Evolutionary conservation across 2,888 invertebrate genomes (phyloP), one percentile per base, ranked within the genome.

Genomic region (Catocala sponsa): DNA sequence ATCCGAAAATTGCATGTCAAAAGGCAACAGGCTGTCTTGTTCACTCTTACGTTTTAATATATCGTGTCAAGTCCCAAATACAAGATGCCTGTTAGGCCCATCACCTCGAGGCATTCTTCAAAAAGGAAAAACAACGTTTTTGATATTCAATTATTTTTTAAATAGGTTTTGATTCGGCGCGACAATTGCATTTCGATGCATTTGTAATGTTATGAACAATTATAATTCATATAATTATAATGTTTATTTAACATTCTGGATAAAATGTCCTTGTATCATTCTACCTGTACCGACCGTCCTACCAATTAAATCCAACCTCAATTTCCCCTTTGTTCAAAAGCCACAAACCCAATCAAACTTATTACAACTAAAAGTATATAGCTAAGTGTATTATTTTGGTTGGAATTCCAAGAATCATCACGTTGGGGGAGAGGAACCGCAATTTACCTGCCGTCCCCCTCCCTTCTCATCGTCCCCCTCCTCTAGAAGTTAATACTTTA

Each of bases 1-100:
- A 83, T 79, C 87, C 91, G 87, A 92, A 94, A 93, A 94, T 93
- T 93, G 92, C 92, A 91, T 88, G 93, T 93, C 93, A 92, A 88
- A 78, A 89, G 85, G 87, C 90, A 92, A 92, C 90, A 80, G 87
- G 83, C 87, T 87, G 91, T 89, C 92, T 80, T 78, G 71, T 79
- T 72, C 78, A 81, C 74, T 82, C 82, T 89, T 91, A 92, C 88
- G 85, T 91, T 91, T 93, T 94, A 92, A 93, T 93, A 89, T 77
- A 77, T 79, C 78, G 84, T 86, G 89, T 88, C 87, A 88, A 84
- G 85, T 83, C 75, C 64, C 74, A 77, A 72, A 77, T 71, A 64
- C 69, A 82, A 80, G 78, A 78, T 80, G 81, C 83, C 83, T 77
- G 82, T 89, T 90, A 89, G 81, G 33, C 81, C 80, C 84, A 85